Base-by-base conservation (phyloP, 1,140 invertebrate species). In the Steinernema khuongi region DNA sequence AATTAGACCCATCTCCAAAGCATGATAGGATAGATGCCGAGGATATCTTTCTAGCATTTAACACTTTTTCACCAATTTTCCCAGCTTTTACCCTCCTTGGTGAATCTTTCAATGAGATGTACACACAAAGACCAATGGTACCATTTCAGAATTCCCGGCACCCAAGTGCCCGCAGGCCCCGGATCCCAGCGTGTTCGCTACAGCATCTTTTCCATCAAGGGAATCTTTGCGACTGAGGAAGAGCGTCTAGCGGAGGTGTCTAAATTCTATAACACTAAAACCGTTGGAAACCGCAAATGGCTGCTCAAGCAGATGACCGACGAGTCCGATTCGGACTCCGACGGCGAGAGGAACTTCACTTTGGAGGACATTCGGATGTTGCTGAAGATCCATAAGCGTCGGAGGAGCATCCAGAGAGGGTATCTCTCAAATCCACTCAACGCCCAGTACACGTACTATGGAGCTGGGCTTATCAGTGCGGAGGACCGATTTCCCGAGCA, bases 371-470 rank as follows among this genome's bases (percentile, higher is more conserved):
- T 81, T 66, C 75, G 70, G 2, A 66, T 75, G 18, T 68, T 81
- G 66, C 29, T 81, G 26, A 78, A 79, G 79, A 79, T 80, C 66
- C 80, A 82, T 50, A 68, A 68, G 14, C 75, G 76, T 36, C 68
- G 80, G 18, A 22, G 81, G 14, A 76, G 74, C 31, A 72, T 76
- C 32, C 80, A 82, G 44, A 81, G 80, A 33, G 72, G 75, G 18
- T 81, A 80, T 33, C 80, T 82, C 67, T 50, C 68, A 33, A 76
- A 81, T 32, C 32, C 67, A 7, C 68, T 80, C 0, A 82, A 81
- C 50, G 74, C 80, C 19, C 80, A 81, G 44, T 81, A 82, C 68
- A 80, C 72, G 28, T 81, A 82, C 68, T 81, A 81, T 68, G 79
- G 79, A 1, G 81, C 80, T 14, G 80, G 80, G 26, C 31, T 81